Base-by-base conservation (phyloP, 2,797 vertebrate genomes). In the Paguma larvata region DNA sequence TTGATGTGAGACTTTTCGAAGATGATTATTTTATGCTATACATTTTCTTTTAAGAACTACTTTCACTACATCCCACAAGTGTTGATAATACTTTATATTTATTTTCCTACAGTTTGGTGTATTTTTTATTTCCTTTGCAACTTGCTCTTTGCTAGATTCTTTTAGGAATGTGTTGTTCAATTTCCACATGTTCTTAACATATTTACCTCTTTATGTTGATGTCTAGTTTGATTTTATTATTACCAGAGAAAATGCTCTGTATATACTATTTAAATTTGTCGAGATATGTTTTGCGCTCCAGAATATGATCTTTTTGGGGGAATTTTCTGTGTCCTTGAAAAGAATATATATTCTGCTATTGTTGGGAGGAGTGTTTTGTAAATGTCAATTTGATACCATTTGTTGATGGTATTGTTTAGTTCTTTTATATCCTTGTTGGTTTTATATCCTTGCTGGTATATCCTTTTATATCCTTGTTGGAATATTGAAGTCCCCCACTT, bases 201-300 rank as follows among this genome's bases (percentile, higher is more conserved):
- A 93, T 65, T 88, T 93, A 88, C 41, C 53, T 89, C 9, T 82
- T 73, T 91, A n/a, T 86, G 18, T 91, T 86, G 41, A 77, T 72
- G 59, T 92, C 48, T 59, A 82, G 59, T 77, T 92, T 92, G 41
- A 67, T 68, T 56, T 89, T 41, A n/a, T 89, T 67, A 59, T 77
- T 41, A 16, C 63, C 30, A 89, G 46, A 89, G 59, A 34, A 67
- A 38, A 56, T 56, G n/a, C 4, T 63, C 14, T 53, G 1, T 73
- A 25, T 88, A 30, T 46, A 30, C 72, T 67, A 10, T n/a, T 82
- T 65, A 73, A 18, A 44, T 94, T 73, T 73, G 34, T 65, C 73
- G 11, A 78, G 34, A 67, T 92, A 77, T 65, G 10, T 80, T 91
- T 73, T 92, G 79, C 73, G 56, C 65, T 80, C 8, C 56, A 91